Percentiles rank a stretch among this genome's conserved stretches.
These are phyloP conservation scores for Saccopteryx leptura DNA, from an alignment of 2,113 vertebrate genomes.

Conservation along the genomic window DNA sequence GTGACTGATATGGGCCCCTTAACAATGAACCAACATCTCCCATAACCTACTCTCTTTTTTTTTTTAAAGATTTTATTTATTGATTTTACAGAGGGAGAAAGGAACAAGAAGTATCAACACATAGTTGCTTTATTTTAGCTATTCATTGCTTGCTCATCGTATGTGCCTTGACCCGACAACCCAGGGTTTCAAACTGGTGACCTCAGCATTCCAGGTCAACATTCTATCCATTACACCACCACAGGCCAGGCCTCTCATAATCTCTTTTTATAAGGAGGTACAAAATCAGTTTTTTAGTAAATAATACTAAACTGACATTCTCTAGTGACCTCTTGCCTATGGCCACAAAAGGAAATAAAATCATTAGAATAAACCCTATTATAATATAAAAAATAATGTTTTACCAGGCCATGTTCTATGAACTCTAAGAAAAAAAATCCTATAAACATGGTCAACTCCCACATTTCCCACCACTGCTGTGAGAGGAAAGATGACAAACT, in stretches of 20 bases:
- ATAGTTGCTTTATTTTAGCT: too few relatives aligned
- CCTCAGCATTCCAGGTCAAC: too few relatives aligned
- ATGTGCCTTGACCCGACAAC: too few relatives aligned
- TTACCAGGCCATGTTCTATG: conserved; percentile 55
- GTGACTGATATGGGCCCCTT: not conserved
- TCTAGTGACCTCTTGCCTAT: not conserved
- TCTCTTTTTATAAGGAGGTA: conserved; percentile 48
- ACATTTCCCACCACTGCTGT: conserved; percentile 33
- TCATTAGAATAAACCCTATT: not conserved
- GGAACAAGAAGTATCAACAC: too few relatives aligned
- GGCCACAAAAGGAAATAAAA: conserved; percentile 53
- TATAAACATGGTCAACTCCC: not conserved
- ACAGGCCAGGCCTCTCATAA: too few relatives aligned
- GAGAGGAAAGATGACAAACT: conserved; percentile 23
- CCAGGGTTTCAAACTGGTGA: too few relatives aligned
- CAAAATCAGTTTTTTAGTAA: conserved; percentile 53
- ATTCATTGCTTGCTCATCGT: too few relatives aligned
- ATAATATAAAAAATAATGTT: conserved; percentile 52
- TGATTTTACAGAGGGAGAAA: too few relatives aligned
- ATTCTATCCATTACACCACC: too few relatives aligned
- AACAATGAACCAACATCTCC: conserved; percentile 47
- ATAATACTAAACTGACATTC: conserved; percentile 42
- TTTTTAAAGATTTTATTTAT: too few relatives aligned
- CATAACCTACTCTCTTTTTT: not conserved
- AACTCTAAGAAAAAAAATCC: conserved; percentile 31